These are phyloP conservation scores for Clarias magur DNA, from an alignment of 2,113 vertebrate species.

Conservation along the genomic window DNA sequence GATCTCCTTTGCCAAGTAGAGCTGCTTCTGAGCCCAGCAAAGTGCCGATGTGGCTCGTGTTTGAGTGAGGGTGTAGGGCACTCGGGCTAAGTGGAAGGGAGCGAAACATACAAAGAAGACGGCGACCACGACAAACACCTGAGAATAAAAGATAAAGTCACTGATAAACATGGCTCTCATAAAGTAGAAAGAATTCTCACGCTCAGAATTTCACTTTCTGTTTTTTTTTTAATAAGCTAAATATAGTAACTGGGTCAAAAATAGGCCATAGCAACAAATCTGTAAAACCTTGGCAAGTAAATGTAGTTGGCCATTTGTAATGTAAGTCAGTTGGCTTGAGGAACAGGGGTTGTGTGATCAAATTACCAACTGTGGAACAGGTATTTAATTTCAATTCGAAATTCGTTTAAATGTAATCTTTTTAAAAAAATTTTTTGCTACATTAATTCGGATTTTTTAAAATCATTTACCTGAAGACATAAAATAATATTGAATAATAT, in stretches of 20 bases:
- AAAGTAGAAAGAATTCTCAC: neutral
- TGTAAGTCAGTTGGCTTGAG: neutral
- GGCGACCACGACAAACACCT: constrained; percentile 75
- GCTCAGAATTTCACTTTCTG: neutral
- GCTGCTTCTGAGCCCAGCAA: constrained; percentile 62
- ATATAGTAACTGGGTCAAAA: neutral
- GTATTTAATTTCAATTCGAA: neutral
- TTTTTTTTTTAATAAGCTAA: neutral
- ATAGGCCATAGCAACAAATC: neutral
- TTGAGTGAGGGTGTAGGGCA: constrained; percentile 76
- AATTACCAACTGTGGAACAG: neutral
- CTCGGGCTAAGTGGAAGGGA: constrained; percentile 70
- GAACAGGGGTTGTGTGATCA: neutral
- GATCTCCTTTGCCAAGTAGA: constrained; percentile 73
- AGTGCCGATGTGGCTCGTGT: constrained; percentile 48
- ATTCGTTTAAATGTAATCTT: neutral
- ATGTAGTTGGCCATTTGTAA: neutral
- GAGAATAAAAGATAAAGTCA: constrained; percentile 36
- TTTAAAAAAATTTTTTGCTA: neutral
- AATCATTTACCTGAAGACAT: neutral
- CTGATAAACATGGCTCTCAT: neutral
- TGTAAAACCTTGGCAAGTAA: neutral
- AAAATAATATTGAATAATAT: neutral
- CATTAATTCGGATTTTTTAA: neutral
- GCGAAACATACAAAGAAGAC: constrained; percentile 77